Base-by-base conservation (phyloP, 2,888 invertebrate species). In the Andrena dorsata region DNA sequence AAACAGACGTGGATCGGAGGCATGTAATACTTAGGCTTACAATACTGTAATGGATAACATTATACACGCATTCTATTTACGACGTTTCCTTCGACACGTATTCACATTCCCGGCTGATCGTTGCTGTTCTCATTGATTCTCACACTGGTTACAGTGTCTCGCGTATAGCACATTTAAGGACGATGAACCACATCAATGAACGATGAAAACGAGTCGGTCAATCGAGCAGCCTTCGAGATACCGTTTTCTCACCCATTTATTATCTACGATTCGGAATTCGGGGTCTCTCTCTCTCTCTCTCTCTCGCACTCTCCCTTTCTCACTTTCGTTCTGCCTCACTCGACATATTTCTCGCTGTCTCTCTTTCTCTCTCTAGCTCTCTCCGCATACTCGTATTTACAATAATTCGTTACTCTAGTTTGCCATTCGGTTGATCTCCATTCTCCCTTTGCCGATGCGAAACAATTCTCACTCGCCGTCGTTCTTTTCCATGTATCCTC, bases 11-110 rank as follows among this genome's bases (percentile, higher is more conserved):
- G 84, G 83, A 87, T 85, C 76, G 86, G 88, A 88, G 87, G 86
- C 85, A 85, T 90, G 87, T 90, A 89, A 91, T 91, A 91, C 90
- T 92, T 90, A 91, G 89, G 86, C 90, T 91, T 92, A 92, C 91
- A 92, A 91, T 92, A 92, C 90, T 92, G 90, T 89, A 91, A 86
- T 89, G 89, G 91, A 89, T 90, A 90, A 91, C 88, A 89, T 90
- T 87, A 87, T 86, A 88, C 87, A 88, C 88, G 86, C 87, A 88
- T 86, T 89, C 81, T 76, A 84, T 87, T 88, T 84, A 76, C 74
- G 49, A 65, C 75, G 76, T 84, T 64, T 80, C 66, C 47, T 49
- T 83, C 68, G 61, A 83, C 79, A 82, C 76, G 20, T 56, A 23
- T 56, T 23, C 26, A n/a, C 53, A 23, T 74, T 73, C 53, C 74